Percentiles rank a stretch among this genome's conserved stretches.
phyloP scores from a whole-genome alignment of 2,888 invertebrate species.

The Nipponacmea schrenckii region DNA sequence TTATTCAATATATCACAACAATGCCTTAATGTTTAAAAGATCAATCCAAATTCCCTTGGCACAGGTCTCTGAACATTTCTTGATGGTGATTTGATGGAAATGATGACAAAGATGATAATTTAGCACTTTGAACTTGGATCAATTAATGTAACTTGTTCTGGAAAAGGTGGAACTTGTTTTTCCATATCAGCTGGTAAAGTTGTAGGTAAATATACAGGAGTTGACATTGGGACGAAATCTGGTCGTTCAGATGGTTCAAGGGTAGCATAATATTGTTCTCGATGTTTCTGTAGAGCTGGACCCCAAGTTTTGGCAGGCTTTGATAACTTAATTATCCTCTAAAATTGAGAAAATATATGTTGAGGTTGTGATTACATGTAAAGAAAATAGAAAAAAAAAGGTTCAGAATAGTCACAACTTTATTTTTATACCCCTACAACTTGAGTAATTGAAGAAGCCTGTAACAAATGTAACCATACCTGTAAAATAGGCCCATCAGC shows the following conservation, averaged over 20 bases:
- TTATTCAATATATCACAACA: too few species aligned
- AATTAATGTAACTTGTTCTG: background rate
- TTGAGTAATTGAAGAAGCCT: too few species aligned
- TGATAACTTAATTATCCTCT: background rate
- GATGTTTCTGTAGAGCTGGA: slow-evolving; percentile 7
- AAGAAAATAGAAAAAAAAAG: too few species aligned
- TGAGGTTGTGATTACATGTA: too few species aligned
- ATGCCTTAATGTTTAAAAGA: too few species aligned
- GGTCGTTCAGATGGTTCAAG: background rate
- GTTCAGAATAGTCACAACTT: too few species aligned
- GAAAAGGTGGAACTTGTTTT: background rate
- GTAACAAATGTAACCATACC: background rate
- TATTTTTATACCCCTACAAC: too few species aligned
- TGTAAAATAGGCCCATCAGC: background rate
- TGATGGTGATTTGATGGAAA: too few species aligned
- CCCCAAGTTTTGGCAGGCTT: background rate
- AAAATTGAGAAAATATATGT: background rate
- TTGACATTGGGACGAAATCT: background rate
- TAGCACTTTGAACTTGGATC: background rate
- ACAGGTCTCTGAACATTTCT: too few species aligned
- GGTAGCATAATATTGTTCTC: background rate
- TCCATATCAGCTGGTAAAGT: background rate
- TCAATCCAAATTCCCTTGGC: too few species aligned
- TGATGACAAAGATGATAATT: too few species aligned
- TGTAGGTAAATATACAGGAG: background rate